phyloP scores from a whole-genome alignment of 1,140 invertebrate species.

The Drosophila kohkoa region DNA sequence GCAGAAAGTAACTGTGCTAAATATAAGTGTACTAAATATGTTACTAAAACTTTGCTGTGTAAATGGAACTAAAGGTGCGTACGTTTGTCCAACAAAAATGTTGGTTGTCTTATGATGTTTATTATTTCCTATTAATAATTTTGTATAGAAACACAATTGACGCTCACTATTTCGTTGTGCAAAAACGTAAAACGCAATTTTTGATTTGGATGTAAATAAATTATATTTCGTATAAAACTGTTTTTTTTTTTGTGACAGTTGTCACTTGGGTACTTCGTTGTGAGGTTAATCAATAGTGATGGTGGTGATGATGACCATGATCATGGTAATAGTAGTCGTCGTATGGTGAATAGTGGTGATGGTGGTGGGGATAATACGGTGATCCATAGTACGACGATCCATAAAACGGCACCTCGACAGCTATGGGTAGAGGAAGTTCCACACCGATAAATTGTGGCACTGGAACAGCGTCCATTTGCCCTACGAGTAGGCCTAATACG shows the following conservation, averaged over 20 bases:
- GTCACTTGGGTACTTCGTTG: neutral
- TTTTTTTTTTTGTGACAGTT: slow-evolving; percentile 19
- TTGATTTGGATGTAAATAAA: neutral
- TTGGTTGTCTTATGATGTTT: neutral
- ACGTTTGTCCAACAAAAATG: neutral
- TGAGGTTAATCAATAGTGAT: slow-evolving; percentile 33
- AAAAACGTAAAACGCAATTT: slow-evolving; percentile 35
- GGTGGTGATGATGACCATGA: slow-evolving; percentile 23
- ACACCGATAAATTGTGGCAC: slow-evolving; percentile 14
- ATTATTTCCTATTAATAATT: slow-evolving; percentile 9
- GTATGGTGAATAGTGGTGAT: slow-evolving; percentile 24
- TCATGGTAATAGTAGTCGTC: slow-evolving; percentile 28
- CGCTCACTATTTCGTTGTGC: neutral
- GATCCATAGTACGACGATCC: slow-evolving; percentile 31
- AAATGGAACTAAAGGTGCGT: no score
- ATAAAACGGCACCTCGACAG: slow-evolving; percentile 14
- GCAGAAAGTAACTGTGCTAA: neutral
- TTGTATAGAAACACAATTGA: neutral
- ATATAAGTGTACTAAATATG: neutral
- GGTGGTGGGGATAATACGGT: slow-evolving; percentile 21
- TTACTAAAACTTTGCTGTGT: neutral
- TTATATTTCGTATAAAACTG: slow-evolving; percentile 1
- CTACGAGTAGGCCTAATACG: neutral
- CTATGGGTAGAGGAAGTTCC: slow-evolving; percentile 21
- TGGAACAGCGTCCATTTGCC: neutral